These are phyloP conservation scores for Gari tellinella DNA, from an alignment of 2,888 invertebrate genomes.

Conservation along the genomic window DNA sequence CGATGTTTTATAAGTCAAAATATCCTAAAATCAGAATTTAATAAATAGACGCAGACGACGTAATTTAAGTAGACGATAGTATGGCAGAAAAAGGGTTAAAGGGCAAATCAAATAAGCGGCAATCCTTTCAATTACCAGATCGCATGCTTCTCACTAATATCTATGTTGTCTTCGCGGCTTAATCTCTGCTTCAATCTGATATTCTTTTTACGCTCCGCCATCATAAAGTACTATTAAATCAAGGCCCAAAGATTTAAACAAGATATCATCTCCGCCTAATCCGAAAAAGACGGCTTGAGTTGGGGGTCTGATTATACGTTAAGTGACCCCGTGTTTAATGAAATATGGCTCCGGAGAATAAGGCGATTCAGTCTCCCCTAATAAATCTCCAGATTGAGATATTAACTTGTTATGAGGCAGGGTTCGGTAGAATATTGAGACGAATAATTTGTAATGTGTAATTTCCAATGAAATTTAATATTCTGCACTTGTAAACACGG, in stretches of 20 bases:
- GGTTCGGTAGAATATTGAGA: slow-evolving; percentile 50
- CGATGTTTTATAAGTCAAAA: too few relatives aligned
- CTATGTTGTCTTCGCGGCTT: slow-evolving; percentile 24
- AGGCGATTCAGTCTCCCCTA: slow-evolving; percentile 8
- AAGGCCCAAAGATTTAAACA: slow-evolving; percentile 28
- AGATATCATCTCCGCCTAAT: slow-evolving; percentile 49
- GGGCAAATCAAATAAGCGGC: slow-evolving; percentile 18
- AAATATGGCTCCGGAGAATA: slow-evolving; percentile 38
- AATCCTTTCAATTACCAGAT: slow-evolving; percentile 31
- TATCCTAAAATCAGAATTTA: too few relatives aligned
- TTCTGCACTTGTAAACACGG: slow-evolving; percentile 45
- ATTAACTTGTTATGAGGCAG: slow-evolving; percentile 34
- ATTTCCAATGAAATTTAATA: slow-evolving; percentile 63
- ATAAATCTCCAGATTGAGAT: slow-evolving; percentile 55
- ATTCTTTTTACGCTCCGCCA: slow-evolving; percentile 19
- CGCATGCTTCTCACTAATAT: slow-evolving; percentile 28
- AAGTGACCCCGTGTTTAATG: slow-evolving; percentile 40
- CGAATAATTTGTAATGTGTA: slow-evolving; percentile 69
- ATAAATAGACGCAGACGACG: too few relatives aligned
- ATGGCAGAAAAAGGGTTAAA: too few relatives aligned
- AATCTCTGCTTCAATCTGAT: slow-evolving; percentile 46
- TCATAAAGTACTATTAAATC: slow-evolving; percentile 54
- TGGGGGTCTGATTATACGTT: slow-evolving; percentile 30
- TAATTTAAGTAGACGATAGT: too few relatives aligned
- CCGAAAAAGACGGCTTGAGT: slow-evolving; percentile 33